These are phyloP conservation scores for Meganola albula DNA, from an alignment of 2,888 invertebrate species.

Conservation along the genomic window DNA sequence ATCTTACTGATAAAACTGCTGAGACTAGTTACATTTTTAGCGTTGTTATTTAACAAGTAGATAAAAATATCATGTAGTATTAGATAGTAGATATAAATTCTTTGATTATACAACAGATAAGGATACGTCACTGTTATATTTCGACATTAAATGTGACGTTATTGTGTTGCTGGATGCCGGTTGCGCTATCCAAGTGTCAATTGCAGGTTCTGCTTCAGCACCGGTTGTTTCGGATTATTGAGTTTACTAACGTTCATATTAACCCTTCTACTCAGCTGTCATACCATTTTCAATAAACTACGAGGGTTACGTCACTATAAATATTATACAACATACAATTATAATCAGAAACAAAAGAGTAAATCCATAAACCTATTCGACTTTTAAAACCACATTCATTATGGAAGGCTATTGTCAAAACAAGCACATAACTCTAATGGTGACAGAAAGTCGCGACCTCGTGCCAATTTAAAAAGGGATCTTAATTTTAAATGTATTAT, in stretches of 20 bases:
- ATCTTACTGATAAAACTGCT: constrained; percentile 18
- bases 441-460: constrained; percentile 72
- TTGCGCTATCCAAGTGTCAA: constrained; percentile 69
- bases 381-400: constrained; percentile 55
- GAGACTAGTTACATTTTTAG: constrained; percentile 9
- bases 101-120: constrained; percentile 17
- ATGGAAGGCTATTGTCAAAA: constrained; percentile 63
- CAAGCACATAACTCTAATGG: constrained; percentile 67
- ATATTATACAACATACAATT: constrained; percentile 50
- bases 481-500: constrained; percentile 72
- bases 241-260: constrained; percentile 71
- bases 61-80: constrained; percentile 22
- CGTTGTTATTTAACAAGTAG: constrained; percentile 13
- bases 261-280: constrained; percentile 75
- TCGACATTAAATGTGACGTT: constrained; percentile 29
- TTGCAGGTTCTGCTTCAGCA: constrained; percentile 68
- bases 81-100: constrained; percentile 13
- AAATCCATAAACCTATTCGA: constrained; percentile 63
- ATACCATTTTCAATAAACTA: constrained; percentile 64
- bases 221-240: constrained; percentile 75
- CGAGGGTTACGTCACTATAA: constrained; percentile 55
- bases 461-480: constrained; percentile 65
- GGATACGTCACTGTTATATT: constrained; percentile 20
- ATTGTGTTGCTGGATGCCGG: constrained; percentile 29
- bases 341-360: constrained; percentile 62